phyloP scores from a whole-genome alignment of 2,113 vertebrate genomes.

The Ochotona princeps region DNA sequence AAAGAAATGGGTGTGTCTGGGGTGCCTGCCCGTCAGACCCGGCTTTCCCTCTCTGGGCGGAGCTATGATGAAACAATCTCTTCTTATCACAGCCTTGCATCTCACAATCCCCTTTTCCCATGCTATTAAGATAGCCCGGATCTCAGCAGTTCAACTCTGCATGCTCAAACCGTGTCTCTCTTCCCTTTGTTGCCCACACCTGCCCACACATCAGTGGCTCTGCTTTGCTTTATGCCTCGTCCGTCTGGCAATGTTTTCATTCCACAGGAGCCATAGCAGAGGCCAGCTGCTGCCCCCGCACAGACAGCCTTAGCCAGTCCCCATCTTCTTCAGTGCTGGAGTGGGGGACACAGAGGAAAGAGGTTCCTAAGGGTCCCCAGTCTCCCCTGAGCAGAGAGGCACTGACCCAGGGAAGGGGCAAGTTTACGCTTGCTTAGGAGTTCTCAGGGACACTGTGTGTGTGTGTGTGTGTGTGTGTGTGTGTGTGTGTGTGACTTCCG shows the following conservation, averaged over 20 bases:
- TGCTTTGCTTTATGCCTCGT: not conserved
- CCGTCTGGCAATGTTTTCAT: conserved; percentile 37
- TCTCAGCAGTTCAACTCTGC: conserved; percentile 50
- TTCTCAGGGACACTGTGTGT: not conserved
- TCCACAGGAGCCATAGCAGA: not conserved
- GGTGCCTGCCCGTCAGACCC: not conserved
- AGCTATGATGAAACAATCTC: conserved; percentile 25
- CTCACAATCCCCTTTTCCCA: conserved; percentile 58
- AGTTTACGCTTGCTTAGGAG: conserved; percentile 33
- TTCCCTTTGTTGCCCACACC: not conserved
- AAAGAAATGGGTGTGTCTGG: not conserved
- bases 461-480: not conserved
- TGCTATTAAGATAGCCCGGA: not conserved
- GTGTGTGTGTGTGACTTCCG: not conserved
- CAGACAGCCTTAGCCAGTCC: not conserved
- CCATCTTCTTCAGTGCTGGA: conserved; percentile 6
- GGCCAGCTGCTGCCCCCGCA: not conserved
- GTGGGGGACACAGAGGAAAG: not conserved
- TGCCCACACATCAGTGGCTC: conserved; percentile 21
- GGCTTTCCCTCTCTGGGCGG: not conserved
- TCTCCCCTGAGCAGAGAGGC: not conserved
- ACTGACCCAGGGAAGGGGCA: conserved; percentile 32
- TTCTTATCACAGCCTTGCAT: conserved; percentile 56
- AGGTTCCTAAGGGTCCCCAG: not conserved
- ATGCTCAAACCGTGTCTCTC: not conserved